A percentile compares a stretch with the other conserved stretches of the same genome.
Conservation (phyloP, 2,797 vertebrate species). For the Nannoperca australis region DNA sequence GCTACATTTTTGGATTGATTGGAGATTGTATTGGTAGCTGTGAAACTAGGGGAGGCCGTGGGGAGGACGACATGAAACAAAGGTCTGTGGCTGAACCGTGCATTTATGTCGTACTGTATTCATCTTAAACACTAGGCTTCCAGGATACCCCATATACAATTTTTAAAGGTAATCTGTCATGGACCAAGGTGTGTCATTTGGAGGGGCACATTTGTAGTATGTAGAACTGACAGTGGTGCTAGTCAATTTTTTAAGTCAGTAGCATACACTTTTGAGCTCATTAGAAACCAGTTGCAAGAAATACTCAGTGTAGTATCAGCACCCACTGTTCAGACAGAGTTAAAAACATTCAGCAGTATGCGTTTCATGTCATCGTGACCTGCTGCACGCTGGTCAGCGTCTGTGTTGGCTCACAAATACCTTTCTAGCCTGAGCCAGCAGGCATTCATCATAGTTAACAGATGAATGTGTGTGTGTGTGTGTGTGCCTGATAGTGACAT, state of each 20-base stretch:
- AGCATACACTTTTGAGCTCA: not conserved
- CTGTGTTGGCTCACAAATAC: conserved; percentile 61
- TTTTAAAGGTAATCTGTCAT: not conserved
- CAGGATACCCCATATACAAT: not conserved
- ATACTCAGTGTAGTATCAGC: conserved; percentile 1
- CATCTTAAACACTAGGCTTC: not conserved
- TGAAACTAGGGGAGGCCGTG: not conserved
- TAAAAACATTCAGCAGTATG: conserved; percentile 24
- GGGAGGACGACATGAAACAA: not conserved
- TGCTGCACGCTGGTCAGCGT: conserved; percentile 47
- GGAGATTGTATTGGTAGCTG: too few species aligned
- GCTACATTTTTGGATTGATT: not conserved
- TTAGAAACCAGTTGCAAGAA: conserved; percentile 15
- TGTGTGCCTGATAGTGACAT: not conserved
- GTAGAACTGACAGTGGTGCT: not conserved
- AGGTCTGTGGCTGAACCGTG: not conserved
- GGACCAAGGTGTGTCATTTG: not conserved
- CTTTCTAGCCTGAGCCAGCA: conserved; percentile 62
- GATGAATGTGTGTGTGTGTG: conserved; percentile 30
- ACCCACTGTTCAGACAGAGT: conserved; percentile 34
- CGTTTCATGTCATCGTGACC: conserved; percentile 73
- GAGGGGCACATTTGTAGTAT: not conserved
- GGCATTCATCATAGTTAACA: conserved; percentile 61
- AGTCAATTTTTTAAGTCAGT: too few species aligned
- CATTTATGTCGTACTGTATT: too few species aligned